Percentiles rank a stretch among this genome's conserved stretches.
Conservation (phyloP, 2,113 vertebrate species). For the Shinisaurus crocodilurus region DNA sequence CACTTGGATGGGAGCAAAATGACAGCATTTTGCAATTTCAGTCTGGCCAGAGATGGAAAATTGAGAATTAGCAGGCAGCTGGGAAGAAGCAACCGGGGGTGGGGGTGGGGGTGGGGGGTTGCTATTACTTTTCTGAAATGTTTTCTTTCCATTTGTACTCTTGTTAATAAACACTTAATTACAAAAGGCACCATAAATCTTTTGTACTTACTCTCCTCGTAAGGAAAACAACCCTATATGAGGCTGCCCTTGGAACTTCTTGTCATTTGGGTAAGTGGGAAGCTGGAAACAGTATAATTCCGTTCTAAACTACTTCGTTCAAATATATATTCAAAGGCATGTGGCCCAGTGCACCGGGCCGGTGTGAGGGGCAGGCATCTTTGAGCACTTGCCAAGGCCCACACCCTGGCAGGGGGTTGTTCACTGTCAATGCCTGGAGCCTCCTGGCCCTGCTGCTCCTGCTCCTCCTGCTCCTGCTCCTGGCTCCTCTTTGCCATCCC, state of each 20-base stretch:
- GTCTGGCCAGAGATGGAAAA: neutral
- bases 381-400: too few species aligned
- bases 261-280: neutral
- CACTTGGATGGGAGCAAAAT: neutral
- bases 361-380: too few species aligned
- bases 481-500: too few species aligned
- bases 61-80: neutral
- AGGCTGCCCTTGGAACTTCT: neutral
- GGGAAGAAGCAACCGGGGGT: neutral
- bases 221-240: neutral
- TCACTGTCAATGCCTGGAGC: too few species aligned
- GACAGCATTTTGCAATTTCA: neutral
- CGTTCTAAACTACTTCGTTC: neutral
- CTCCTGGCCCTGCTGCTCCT: too few species aligned
- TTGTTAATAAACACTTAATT: neutral
- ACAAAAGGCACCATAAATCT: neutral
- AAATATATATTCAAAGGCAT: neutral
- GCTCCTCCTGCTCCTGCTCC: too few species aligned
- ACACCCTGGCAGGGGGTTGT: too few species aligned
- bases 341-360: too few species aligned
- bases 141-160: neutral
- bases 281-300: neutral
- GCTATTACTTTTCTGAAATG: neutral
- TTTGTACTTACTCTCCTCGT: neutral
- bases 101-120: too few species aligned